These are phyloP conservation scores for Syngnathus acus DNA, from an alignment of 2,797 vertebrate genomes.

Conservation along the genomic window DNA sequence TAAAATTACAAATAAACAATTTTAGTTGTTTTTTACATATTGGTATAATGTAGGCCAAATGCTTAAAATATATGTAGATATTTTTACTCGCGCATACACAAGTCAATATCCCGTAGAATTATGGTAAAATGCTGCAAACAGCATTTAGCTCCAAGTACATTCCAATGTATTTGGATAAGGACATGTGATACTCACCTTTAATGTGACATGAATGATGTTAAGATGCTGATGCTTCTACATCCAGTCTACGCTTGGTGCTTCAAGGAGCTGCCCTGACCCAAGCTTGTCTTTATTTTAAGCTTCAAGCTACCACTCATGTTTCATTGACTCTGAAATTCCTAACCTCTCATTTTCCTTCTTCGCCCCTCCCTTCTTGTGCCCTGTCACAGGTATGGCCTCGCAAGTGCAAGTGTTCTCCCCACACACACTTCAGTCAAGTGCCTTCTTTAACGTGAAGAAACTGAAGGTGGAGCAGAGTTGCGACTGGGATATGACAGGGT, in stretches of 20 bases:
- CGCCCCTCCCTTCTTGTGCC: constrained; percentile 34
- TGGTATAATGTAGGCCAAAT: too few relatives aligned
- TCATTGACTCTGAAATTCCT: constrained; percentile 64
- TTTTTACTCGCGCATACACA: too few relatives aligned
- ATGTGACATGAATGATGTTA: constrained; percentile 21
- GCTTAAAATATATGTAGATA: too few relatives aligned
- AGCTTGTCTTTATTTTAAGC: constrained; percentile 69
- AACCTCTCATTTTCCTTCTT: constrained; percentile 57
- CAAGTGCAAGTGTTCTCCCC: constrained; percentile 98
- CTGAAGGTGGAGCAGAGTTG: constrained; percentile 97
- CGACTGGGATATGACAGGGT: constrained; percentile 99
- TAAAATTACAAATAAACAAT: too few relatives aligned
- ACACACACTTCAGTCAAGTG: constrained; percentile 97
- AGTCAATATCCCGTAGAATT: too few relatives aligned
- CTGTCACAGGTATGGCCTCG: constrained; percentile 93
- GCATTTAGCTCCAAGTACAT: too few relatives aligned
- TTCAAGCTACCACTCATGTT: constrained; percentile 56
- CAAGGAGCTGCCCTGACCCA: constrained; percentile 55
- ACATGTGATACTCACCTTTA: not conserved
- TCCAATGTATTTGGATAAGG: not conserved
- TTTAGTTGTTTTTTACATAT: too few relatives aligned
- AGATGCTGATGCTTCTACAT: constrained; percentile 22
- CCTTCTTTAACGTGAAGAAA: constrained; percentile 99
- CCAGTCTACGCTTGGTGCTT: constrained; percentile 29
- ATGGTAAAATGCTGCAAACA: too few relatives aligned